Base-by-base conservation (phyloP, 1,140 invertebrate genomes). In the Venturia canescens region DNA sequence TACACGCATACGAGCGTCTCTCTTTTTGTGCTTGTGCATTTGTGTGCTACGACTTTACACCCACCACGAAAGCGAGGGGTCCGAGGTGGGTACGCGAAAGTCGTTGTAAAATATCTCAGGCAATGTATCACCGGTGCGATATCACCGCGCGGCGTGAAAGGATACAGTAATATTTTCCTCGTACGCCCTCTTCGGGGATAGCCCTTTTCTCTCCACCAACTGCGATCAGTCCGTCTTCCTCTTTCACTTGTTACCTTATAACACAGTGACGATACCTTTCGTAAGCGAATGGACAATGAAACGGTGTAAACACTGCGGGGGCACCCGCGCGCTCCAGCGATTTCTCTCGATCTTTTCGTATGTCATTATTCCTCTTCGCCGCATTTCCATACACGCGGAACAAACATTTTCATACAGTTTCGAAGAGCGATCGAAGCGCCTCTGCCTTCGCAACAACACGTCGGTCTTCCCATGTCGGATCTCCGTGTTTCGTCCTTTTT, bases 111-210 rank as follows among this genome's bases (percentile, higher is more conserved):
- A 87, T 87, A 89, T 88, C 82, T 86, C 83, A 83, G 82, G 84
- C 84, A 81, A 89, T 90, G 81, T 85, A 88, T 89, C 88, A 89
- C 84, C 78, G 74, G 77, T 21, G 79, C 86, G 85, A 86, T 87
- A 87, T 89, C 85, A 88, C 85, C 81, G n/a, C n/a, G n/a, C n/a
- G 50, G 60, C 70, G 78, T 71, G 82, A 82, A 74, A 80, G 84
- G 84, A 84, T 83, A 83, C 84, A 80, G 84, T 80, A 83, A 87
- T 87, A 87, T 85, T 87, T 86, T 81, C 80, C 79, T 84, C 80
- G 82, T 78, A 83, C 83, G 76, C 81, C 82, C 69, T 78, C 82
- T 77, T 82, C 80, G 79, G 63, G 79, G 63, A 63, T 34, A 60
- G 53, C 31, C 53, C 34, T n/a, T 26, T 27, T n/a, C 66, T 13